phyloP scores from a whole-genome alignment of 2,113 vertebrate genomes.

The Picathartes gymnocephalus region DNA sequence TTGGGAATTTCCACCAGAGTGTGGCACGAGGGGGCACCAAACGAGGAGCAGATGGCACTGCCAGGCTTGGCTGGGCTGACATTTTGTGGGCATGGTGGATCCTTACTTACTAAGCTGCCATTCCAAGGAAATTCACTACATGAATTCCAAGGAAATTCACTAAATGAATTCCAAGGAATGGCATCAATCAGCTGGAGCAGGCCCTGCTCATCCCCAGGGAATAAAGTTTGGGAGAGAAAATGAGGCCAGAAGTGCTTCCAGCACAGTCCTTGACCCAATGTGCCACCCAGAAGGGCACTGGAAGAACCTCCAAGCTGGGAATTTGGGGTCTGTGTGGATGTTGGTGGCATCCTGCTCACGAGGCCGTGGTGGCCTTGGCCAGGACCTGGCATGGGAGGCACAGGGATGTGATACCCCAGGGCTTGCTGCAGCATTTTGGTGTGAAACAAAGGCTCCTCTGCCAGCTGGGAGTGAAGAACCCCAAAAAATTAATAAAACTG shows the following conservation, averaged over 20 bases:
- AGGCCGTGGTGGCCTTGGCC: not conserved
- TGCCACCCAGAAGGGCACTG: not conserved
- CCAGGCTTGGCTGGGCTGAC: not conserved
- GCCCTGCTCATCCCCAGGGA: not conserved
- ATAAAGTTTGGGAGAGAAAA: not conserved
- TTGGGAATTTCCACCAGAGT: not conserved
- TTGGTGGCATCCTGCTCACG: not conserved
- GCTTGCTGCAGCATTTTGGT: not conserved
- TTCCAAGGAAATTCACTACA: not conserved
- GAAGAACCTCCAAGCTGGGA: not conserved
- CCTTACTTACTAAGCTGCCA: not conserved
- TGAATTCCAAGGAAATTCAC: not conserved
- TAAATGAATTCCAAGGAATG: not conserved
- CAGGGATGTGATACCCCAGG: not conserved
- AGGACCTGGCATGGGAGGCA: rapidly evolving
- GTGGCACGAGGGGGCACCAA: not conserved
- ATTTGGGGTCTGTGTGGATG: not conserved
- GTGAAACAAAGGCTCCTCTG: not conserved
- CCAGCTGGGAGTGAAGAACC: not conserved
- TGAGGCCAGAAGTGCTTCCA: not conserved
- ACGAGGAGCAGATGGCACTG: slow-evolving; percentile 1
- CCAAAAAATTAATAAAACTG: not conserved
- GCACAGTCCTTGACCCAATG: not conserved
- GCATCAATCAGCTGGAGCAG: rapidly evolving
- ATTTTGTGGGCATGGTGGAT: not conserved